Percentiles rank a stretch among this genome's conserved stretches.
These are phyloP conservation scores for Hippocampus barbouri DNA, from an alignment of 2,113 vertebrate genomes.

Conservation along the genomic window DNA sequence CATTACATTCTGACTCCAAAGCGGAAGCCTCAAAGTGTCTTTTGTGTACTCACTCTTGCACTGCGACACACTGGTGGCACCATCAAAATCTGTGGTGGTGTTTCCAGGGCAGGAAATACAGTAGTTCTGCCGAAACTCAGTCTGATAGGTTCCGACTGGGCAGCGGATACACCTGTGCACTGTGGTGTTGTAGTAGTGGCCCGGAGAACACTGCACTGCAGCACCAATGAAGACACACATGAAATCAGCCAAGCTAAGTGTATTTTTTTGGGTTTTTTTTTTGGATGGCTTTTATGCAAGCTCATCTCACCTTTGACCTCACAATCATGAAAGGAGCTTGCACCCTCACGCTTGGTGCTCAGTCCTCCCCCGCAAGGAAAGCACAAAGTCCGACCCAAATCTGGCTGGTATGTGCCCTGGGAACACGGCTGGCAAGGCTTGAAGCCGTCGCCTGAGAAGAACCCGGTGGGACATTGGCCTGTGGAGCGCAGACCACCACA, in stretches of 20 bases:
- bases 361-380: slow-evolving; percentile 92
- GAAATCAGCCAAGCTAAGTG: neutral
- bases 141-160: slow-evolving; percentile 89
- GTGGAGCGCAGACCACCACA: slow-evolving; percentile 12
- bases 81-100: slow-evolving; percentile 95
- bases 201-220: slow-evolving; percentile 91
- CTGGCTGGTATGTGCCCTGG: slow-evolving; percentile 87
- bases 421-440: slow-evolving; percentile 89
- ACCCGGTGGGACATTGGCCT: slow-evolving; percentile 91
- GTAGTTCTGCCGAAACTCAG: slow-evolving; percentile 94
- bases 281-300: neutral
- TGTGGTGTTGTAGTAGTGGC: slow-evolving; percentile 95
- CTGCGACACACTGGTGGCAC: slow-evolving; percentile 91
- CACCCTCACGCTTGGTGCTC: slow-evolving; percentile 86
- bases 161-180: slow-evolving; percentile 96
- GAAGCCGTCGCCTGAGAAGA: slow-evolving; percentile 87
- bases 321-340: slow-evolving; percentile 92
- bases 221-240: slow-evolving; percentile 9
- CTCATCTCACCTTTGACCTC: slow-evolving; percentile 86
- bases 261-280: neutral
- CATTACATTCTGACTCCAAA: slow-evolving; percentile 6
- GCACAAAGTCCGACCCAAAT: slow-evolving; percentile 86
- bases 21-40: slow-evolving; percentile 1
- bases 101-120: slow-evolving; percentile 94
- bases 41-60: slow-evolving; percentile 85